Base-by-base conservation (phyloP, 2,888 invertebrate genomes). In the Dioctria rufipes region DNA sequence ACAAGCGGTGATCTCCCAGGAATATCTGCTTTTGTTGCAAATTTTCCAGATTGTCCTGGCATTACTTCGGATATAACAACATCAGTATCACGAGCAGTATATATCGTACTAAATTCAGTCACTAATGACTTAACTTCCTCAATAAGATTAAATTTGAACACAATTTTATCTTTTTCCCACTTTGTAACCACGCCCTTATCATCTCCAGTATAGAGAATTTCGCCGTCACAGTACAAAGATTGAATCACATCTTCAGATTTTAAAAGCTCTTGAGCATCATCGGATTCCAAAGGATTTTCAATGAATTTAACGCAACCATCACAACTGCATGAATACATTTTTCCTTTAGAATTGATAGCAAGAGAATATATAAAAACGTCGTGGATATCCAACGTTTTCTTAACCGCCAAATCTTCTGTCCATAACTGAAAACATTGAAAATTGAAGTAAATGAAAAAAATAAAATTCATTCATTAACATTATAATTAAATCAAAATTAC, bases 111-210 rank as follows among this genome's bases (percentile, higher is more conserved):
- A 54, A 86, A 80, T 75, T 89, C 88, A 1, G 86, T 88, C 3
- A 87, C 88, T 63, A 89, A 80, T 0, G 89, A 87, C 78, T 88
- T 88, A 0, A 89, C 88, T 81, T 89, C 88, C 83, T 89, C 89
- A 2, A 89, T 86, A 65, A 89, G 81, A 84, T 87, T 89, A 82
- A 87, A 89, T 83, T 89, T 89, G 25, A 88, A 88, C 4, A 86
- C 83, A 85, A 89, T 88, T 82, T 86, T 87, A 82, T 89, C 88
- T 71, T 89, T 86, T 79, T 85, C 84, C 89, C 89, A 89, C 81
- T 86, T 87, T 43, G 88, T 88, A 25, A 89, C 88, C 3, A 88
- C 87, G 37, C 89, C 89, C 80, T 88, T 88, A 78, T 89, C 89
- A 81, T 89, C 89, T 39, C 89, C 89, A 1, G 89, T 88, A 79